Evolutionary conservation across 2,113 vertebrate species (phyloP), one percentile per base, ranked within the genome.

Genomic region (Oncorhynchus keta): DNA sequence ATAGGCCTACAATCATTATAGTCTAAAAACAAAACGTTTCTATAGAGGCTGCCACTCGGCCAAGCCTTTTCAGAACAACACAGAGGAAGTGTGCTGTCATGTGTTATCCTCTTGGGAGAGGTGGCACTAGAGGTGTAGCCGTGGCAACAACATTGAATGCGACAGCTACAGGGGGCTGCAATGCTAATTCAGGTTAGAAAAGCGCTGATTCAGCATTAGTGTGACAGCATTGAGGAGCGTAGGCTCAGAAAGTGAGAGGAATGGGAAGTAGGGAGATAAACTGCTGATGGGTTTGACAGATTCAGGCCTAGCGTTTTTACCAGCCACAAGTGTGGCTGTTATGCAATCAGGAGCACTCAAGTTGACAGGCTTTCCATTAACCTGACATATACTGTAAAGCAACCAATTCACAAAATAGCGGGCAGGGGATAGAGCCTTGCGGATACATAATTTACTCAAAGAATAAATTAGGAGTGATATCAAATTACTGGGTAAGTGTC

Each of bases 151-250:
- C 59, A 22, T 8, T 16, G n/a, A n/a, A 13, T 9, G 20, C 8
- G 73, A 78, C 73, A 73, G 59, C 59, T 61, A 61, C 59, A 61
- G 59, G 59, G 14, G 18, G 73, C 65, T 39, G 77, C 67, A 57
- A 11, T 45, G 39, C 8, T 82, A 32, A 72, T 35, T 51, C 74
- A 32, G 66, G 39, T 64, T 0, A 61, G 49, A 57, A 49, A 85
- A 76, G 61, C 64, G 84, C 87, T 88, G 70, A 83, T 51, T n/a
- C n/a, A 76, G 89, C 89, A 45, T 45, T 45, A 51, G 9, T 35
- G 9, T 82, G 87, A 81, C 85, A 84, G 28, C 73, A 55, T 39
- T 26, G 70, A 18, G 51, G 51, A 84, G 28, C 2, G 3, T 16
- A 24, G 59, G 20, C 39, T 62, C 20, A 22, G 59, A 62, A 13